Evolutionary conservation across 1,140 invertebrate species (phyloP), one percentile per base, ranked within the genome.

Genomic region (Sipha flava): DNA sequence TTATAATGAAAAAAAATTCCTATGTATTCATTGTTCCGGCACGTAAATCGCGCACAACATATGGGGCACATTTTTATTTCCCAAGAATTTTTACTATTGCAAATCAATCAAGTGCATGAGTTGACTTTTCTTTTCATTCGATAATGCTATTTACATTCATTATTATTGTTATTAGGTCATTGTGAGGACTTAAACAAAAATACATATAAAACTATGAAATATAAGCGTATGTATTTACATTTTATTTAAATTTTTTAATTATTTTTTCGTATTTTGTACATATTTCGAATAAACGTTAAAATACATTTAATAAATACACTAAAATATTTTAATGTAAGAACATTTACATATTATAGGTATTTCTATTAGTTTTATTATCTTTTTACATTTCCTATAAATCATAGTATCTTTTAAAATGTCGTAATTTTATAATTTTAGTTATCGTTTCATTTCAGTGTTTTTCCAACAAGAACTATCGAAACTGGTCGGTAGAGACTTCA

Each of bases 401-500:
- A 47, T 47, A 72, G 31, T 10, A 29, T 72, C 9, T 49, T 18
- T 68, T n/a, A n/a, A n/a, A 5, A 43, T 72, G 23, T 49, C 14
- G 40, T 23, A 72, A 31, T 9, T 66, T 37, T 14, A 66, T 66
- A 37, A 47, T 47, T 70, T 29, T 3, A 26, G 45, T 72, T 47
- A 72, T 18, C 29, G 26, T 49, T 66, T 43, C 21, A 10, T 26
- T 23, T 23, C 21, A 21, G 26, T 21, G 37, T 23, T 66, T 29
- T 49, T n/a, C 26, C 5, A 34, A 29, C n/a, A 2, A 3, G 4
- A 64, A 31, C 18, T 47, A 31, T 72, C 16, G n/a, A 43, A 77
- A 77, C 73, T 37, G 34, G 72, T 75, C 72, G 21, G 29, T n/a
- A 43, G 73, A 57, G 73, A 77, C 52, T 77, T 59, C 1, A 77